Evolutionary conservation across 2,888 invertebrate species (phyloP), one percentile per base, ranked within the genome.

Genomic region (Phoronis australis): DNA sequence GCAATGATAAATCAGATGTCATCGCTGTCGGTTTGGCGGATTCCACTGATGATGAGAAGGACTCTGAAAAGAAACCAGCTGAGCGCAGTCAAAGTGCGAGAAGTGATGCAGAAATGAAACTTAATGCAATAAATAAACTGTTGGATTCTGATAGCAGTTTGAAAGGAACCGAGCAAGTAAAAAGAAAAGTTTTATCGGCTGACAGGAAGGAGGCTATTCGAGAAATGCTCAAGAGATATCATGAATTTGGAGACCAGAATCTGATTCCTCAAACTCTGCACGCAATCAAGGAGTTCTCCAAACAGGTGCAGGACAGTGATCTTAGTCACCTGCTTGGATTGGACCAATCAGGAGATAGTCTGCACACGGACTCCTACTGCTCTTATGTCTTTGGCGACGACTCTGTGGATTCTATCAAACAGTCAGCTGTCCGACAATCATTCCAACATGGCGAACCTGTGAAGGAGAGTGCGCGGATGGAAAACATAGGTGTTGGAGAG

Each of bases 221-320:
- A n/a, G n/a, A n/a, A n/a, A n/a, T n/a, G n/a, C n/a, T n/a, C n/a
- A n/a, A n/a, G n/a, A n/a, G n/a, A n/a, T n/a, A n/a, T n/a, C n/a
- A n/a, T n/a, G n/a, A n/a, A n/a, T n/a, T n/a, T n/a, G n/a, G n/a
- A n/a, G n/a, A n/a, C n/a, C n/a, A n/a, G n/a, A n/a, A n/a, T n/a
- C 41, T 65, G 6, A 48, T 57, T 2, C 56, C 60, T 15, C 62
- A 52, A 50, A 65, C 66, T 22, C 48, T 56, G 15, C 52, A 60
- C 37, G 66, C 68, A 25, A 64, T 70, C 12, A 48, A 57, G 24
- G 57, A 60, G 20, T 69, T 71, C 60, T 63, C 65, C 46, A 42
- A 55, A n/a, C 54, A 50, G 31, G 53, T 66, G 2, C 59, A 62
- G 37, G 61, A 59, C 21, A 56, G 63, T 6, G 62, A 65, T 39